Evolutionary conservation across 2,797 vertebrate genomes (phyloP), one percentile per base, ranked within the genome.

Genomic region (Acomys russatus): DNA sequence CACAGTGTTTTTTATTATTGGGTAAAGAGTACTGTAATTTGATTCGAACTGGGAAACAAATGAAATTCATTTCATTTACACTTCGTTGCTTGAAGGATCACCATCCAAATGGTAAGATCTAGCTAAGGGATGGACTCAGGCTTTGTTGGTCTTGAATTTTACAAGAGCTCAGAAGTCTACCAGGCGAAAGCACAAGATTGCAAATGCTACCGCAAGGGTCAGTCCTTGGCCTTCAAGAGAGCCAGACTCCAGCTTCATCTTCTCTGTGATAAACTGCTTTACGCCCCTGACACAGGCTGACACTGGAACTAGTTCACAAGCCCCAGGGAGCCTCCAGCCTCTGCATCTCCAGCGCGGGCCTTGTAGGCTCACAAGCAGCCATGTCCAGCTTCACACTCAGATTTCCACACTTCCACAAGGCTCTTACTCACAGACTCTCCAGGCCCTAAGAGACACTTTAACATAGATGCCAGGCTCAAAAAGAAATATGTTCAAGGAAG

Each of bases 51-150:
- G 25, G 14, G 25, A 92, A 94, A 85, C 79, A 93, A 96, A 87
- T 74, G 35, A 68, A 91, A 91, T 93, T 94, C 14, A 78, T 56
- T n/a, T 88, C 44, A 91, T 95, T 85, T 78, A 68, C 63, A 51
- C 18, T 73, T 87, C 38, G 0, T 85, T 88, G 44, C 38, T 88
- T 88, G 44, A 79, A 88, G 23, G 30, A 76, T 79, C 83, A 88
- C 74, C 35, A 92, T 96, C 22, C 79, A 93, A 61, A 66, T 76
- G n/a, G 49, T 56, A 87, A 92, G 15, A 14, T 88, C 44, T 89
- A 70, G 61, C 78, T 33, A 85, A 94, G 20, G 20, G 44, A 51
- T 51, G 30, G 22, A n/a, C 88, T 3, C 33, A 95, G 38, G n/a
- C 56, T 93, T 86, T 59, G 12, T 82, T 61, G 44, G n/a, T 90